Evolutionary conservation across 1,140 invertebrate species (phyloP).

Genomic region (Drusus annulatus): DNA sequence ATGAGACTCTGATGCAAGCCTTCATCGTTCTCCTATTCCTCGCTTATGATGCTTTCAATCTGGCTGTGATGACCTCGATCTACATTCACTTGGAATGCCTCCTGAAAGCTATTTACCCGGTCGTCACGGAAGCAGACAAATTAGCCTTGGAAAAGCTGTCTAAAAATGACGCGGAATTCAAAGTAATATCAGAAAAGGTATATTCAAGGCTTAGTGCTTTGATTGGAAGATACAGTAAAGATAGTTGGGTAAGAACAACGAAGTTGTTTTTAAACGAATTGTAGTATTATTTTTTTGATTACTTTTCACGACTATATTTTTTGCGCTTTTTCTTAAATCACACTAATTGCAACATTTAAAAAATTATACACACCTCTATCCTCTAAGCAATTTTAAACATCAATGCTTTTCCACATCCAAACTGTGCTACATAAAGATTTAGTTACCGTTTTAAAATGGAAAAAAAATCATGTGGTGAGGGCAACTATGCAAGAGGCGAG

Average conservation of each 20-base stretch:
- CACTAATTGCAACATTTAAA: too few relatives aligned
- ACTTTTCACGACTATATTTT: too few relatives aligned
- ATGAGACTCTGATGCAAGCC: constrained; percentile 29
- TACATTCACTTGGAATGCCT: constrained; percentile 43
- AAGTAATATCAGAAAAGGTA: not conserved
- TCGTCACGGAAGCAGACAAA: constrained; percentile 29
- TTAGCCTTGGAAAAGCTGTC: not conserved
- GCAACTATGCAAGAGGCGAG: too few relatives aligned
- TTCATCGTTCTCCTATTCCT: constrained; percentile 18
- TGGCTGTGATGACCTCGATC: constrained; percentile 2
- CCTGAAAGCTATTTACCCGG: not conserved
- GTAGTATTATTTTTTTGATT: too few relatives aligned
- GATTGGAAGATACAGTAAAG: constrained; percentile 6
- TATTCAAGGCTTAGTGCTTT: not conserved
- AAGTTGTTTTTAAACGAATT: too few relatives aligned
- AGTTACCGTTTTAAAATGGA: not conserved
- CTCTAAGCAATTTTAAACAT: too few relatives aligned
- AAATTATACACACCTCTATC: too few relatives aligned
- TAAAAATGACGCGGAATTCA: not conserved
- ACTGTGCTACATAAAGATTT: not conserved
- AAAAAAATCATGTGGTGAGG: not conserved
- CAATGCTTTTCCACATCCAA: too few relatives aligned
- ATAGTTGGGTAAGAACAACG: constrained; percentile 11
- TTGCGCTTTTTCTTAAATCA: too few relatives aligned
- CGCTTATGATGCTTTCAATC: constrained; percentile 6